Percentiles rank a stretch among this genome's conserved stretches.
phyloP scores from a whole-genome alignment of 1,140 invertebrate genomes.

The Anthonomus grandis region DNA sequence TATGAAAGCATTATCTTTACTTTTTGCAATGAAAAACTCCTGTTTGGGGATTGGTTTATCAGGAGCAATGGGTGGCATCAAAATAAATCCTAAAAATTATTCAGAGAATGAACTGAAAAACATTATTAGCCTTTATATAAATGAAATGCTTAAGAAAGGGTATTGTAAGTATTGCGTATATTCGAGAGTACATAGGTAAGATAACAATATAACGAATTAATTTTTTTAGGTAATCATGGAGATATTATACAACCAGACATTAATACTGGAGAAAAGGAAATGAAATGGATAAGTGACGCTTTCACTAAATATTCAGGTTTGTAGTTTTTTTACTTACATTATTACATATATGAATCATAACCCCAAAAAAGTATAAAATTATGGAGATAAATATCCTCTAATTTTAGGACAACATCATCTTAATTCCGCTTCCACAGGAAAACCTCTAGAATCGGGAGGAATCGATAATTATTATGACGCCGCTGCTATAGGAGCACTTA shows the following conservation, averaged over 20 bases:
- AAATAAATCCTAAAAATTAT: constrained; percentile 78
- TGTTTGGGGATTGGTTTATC: constrained; percentile 79
- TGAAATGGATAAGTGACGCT: constrained; percentile 82
- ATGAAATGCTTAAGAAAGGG: constrained; percentile 76
- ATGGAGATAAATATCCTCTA: not conserved
- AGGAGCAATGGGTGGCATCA: constrained; percentile 84
- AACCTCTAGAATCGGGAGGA: constrained; percentile 69
- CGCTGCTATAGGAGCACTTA: constrained; percentile 80
- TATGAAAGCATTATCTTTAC: constrained; percentile 77
- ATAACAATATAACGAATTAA: no score
- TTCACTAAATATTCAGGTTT: constrained; percentile 23
- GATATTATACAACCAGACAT: constrained; percentile 85
- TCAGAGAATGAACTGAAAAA: constrained; percentile 75
- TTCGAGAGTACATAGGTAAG: no score
- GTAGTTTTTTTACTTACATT: no score
- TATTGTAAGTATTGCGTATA: constrained; percentile 19
- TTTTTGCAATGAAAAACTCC: constrained; percentile 83
- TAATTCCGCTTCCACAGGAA: constrained; percentile 67
- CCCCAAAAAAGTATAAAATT: not conserved
- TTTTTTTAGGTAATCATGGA: constrained; percentile 59
- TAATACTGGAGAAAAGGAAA: constrained; percentile 74
- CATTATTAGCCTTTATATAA: constrained; percentile 74
- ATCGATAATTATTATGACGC: constrained; percentile 80
- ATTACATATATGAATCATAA: no score
- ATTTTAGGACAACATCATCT: constrained; percentile 13